Conservation (phyloP, 2,888 invertebrate genomes). For the Tachina lurida region DNA sequence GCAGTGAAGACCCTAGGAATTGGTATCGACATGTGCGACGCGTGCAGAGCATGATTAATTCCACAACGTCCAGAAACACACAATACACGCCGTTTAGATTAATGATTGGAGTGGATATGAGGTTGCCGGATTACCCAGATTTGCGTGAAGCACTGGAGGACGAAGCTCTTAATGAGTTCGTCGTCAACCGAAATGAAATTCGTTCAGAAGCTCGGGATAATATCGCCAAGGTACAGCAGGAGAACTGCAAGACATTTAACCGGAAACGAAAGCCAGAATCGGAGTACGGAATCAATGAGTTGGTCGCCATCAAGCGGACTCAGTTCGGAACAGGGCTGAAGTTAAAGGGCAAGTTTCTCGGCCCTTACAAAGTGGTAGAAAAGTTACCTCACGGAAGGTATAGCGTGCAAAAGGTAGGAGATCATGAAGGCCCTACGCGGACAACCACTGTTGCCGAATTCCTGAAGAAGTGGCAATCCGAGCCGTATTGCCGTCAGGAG, state of each 20-base stretch:
- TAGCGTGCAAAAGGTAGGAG: neutral
- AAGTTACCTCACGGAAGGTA: constrained; percentile 11
- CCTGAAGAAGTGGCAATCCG: too few species aligned
- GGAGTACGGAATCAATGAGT: constrained; percentile 1
- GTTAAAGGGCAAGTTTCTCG: neutral
- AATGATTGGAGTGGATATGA: constrained; percentile 25
- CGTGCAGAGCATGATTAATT: constrained; percentile 29
- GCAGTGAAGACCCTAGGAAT: neutral
- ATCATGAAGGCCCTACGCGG: neutral
- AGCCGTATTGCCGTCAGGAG: too few species aligned
- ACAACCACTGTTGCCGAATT: constrained; percentile 2
- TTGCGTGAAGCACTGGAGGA: neutral
- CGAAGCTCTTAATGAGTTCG: neutral
- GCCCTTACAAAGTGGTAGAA: neutral
- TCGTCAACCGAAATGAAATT: neutral
- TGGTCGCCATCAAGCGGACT: constrained; percentile 64
- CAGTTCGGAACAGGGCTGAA: constrained; percentile 41
- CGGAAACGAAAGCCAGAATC: neutral
- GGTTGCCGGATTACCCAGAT: constrained; percentile 5
- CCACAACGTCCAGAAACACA: neutral
- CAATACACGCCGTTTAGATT: constrained; percentile 11
- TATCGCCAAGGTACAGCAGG: neutral
- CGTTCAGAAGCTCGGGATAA: neutral
- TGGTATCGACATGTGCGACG: constrained; percentile 40
- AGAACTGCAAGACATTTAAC: constrained; percentile 19